Conservation (phyloP, 2,113 vertebrate genomes). For the Deroptyus accipitrinus region DNA sequence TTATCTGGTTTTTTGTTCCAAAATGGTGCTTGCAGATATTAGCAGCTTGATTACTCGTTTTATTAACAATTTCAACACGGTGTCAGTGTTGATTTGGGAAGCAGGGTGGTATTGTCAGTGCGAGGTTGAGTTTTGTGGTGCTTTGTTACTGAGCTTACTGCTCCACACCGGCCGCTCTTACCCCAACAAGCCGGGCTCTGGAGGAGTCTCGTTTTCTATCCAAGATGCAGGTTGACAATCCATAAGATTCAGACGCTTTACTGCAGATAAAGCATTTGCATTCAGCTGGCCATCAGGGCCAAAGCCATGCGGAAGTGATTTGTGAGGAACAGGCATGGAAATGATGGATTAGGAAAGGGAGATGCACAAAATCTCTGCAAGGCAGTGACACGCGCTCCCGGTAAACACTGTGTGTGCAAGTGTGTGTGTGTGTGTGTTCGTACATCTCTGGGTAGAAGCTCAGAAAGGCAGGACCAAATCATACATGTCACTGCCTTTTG, state of each 20-base stretch:
- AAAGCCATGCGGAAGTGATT: neutral
- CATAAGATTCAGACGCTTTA: fast-evolving
- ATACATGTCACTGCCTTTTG: neutral
- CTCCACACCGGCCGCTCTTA: fast-evolving
- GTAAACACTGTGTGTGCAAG: fast-evolving
- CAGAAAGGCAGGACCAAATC: neutral
- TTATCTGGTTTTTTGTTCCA: neutral
- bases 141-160: fast-evolving
- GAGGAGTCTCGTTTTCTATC: fast-evolving
- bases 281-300: neutral
- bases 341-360: neutral
- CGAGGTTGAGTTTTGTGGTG: neutral
- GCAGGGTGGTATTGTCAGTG: fast-evolving
- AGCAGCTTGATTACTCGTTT: neutral
- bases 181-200: neutral
- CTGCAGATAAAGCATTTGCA: neutral
- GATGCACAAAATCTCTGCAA: neutral
- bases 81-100: neutral
- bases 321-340: neutral
- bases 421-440: neutral
- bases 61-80: neutral
- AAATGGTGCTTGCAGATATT: constrained; percentile 15
- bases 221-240: neutral
- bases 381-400: fast-evolving
- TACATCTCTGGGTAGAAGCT: fast-evolving